Percentiles rank a stretch among this genome's conserved stretches.
Conservation (phyloP, 2,113 vertebrate species). For the Elephas maximus region DNA sequence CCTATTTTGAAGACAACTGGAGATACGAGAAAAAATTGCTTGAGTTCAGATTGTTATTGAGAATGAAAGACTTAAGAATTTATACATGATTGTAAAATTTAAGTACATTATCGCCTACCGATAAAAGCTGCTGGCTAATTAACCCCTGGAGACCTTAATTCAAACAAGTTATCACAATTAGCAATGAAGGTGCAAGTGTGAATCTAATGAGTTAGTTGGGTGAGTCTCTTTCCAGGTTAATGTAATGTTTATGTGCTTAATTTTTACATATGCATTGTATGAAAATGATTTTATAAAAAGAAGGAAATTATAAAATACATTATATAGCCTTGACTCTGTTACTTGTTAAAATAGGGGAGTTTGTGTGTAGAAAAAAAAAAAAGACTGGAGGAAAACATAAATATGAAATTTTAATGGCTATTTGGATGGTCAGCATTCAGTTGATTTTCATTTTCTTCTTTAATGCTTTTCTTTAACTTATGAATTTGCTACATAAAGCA, state of each 20-base stretch:
- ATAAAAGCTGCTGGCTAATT: conserved; percentile 51
- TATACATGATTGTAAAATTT: conserved; percentile 41
- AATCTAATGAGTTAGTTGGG: conserved; percentile 5
- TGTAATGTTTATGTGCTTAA: conserved; percentile 9
- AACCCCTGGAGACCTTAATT: conserved; percentile 36
- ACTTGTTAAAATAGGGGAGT: neutral
- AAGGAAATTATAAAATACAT: neutral
- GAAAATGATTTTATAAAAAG: neutral
- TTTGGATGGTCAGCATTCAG: neutral
- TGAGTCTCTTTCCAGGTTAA: conserved; percentile 11
- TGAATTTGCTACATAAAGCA: conserved; percentile 36
- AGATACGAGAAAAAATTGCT: neutral
- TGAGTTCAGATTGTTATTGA: conserved; percentile 40
- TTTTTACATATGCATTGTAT: conserved; percentile 21
- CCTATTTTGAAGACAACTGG: neutral
- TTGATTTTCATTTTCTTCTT: conserved; percentile 12
- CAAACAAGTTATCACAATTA: conserved; percentile 51
- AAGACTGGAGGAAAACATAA: neutral
- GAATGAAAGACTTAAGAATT: conserved; percentile 42
- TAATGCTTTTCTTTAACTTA: conserved; percentile 35
- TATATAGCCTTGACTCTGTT: neutral
- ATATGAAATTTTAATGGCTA: neutral
- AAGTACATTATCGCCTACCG: conserved; percentile 42
- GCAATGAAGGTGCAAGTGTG: conserved; percentile 6
- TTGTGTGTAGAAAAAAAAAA: neutral